Evolutionary conservation across 2,888 invertebrate species (phyloP), one percentile per base, ranked within the genome.

Genomic region (Lottia gigantea): DNA sequence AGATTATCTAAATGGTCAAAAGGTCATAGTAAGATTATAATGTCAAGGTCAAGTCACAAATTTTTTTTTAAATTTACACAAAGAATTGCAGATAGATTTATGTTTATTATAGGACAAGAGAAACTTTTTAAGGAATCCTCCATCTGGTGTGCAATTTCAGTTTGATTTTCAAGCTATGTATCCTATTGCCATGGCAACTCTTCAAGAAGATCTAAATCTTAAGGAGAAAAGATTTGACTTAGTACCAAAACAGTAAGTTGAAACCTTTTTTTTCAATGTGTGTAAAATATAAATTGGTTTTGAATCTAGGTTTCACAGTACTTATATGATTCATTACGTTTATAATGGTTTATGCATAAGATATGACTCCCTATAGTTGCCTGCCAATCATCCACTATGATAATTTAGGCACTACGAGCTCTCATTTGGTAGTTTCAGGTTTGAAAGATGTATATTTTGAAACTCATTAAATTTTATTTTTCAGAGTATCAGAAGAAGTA

Each of bases 151-250:
- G 68, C 95, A 96, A 89, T 98, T 97, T 89, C 93, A 94, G 80
- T 98, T 98, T 90, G 96, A 97, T 89, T 96, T 96, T 89, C 95
- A 95, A 89, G 92, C 94, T 82, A 93, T 95, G 90, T 95, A 94
- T 90, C 97, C 97, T 62, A 92, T 97, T 87, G 98, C 98, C 76
- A 93, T 95, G 91, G 94, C 96, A 83, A 96, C 97, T 85, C 93
- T 99, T 91, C 93, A 94, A 81, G 95, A 97, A 89, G 98, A 99
- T 90, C 94, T 95, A 75, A 96, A 97, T 90, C 92, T 99, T 86
- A 95, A 97, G 90, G 95, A 95, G 91, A 98, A 98, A 96, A 94
- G 99, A 90, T 99, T 98, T 91, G 96, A 98, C 90, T 93, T 99
- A 88, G 99, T 99, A 88, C 99, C 99, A 85, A 99, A 98, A 94